Evolutionary conservation across 2,888 invertebrate genomes (phyloP).

Genomic region (Leptothorax acervorum): DNA sequence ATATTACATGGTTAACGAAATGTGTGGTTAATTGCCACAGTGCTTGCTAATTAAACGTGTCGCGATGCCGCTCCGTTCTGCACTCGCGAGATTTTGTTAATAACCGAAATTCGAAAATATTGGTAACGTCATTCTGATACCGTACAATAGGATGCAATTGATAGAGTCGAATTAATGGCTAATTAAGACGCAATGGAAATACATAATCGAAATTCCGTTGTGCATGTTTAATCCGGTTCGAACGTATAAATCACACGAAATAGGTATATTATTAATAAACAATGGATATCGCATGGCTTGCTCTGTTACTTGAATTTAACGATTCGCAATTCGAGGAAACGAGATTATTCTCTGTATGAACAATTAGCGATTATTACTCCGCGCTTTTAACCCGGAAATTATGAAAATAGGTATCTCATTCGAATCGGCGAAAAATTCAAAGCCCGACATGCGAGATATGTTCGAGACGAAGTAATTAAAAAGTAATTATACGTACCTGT

Average conservation of each 20-base stretch:
- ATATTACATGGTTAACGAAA: background rate
- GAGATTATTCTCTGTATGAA: background rate
- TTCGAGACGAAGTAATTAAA: background rate
- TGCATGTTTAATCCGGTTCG: background rate
- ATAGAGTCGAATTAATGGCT: background rate
- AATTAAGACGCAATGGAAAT: slow-evolving; percentile 20
- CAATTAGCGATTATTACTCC: background rate
- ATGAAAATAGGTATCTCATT: background rate
- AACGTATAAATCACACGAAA: background rate
- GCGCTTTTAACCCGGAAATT: background rate
- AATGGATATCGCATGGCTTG: background rate
- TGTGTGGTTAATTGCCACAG: background rate
- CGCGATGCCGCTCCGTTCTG: background rate
- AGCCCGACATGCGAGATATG: background rate
- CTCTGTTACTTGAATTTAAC: slow-evolving; percentile 1
- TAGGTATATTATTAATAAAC: background rate
- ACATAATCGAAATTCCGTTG: background rate
- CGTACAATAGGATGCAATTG: background rate
- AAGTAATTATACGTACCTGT: background rate
- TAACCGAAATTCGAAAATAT: slow-evolving; percentile 9
- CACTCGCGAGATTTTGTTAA: background rate
- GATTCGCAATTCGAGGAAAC: background rate
- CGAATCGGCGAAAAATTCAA: background rate
- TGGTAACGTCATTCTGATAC: background rate
- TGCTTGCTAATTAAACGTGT: background rate